Base-by-base conservation (phyloP, 2,797 vertebrate genomes). In the Octomys mimax region DNA sequence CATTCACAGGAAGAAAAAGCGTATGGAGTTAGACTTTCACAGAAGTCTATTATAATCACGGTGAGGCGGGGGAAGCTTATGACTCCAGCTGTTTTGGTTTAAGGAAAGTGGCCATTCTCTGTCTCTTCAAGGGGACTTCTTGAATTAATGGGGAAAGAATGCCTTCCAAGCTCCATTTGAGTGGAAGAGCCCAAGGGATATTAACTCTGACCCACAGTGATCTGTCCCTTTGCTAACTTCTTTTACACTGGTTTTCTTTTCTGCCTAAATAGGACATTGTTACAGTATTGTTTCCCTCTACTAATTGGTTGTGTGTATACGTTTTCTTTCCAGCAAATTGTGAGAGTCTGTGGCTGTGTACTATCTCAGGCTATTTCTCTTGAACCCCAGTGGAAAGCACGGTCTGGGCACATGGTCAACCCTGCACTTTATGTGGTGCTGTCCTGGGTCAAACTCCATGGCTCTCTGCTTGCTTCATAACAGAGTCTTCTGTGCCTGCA, bases 181-280 rank as follows among this genome's bases (percentile, higher is more conserved):
- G 46, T 90, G 52, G 94, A 90, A 93, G 70, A 92, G 39, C 39
- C 91, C 75, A 54, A 33, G 94, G 92, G 97, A 95, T 93, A 86
- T 97, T 96, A 97, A 96, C 94, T 93, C 36, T 88, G 93, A 81
- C 54, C 83, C 36, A 64, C n/a, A 75, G 64, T 95, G 89, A 96
- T 88, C 59, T 70, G 10, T 91, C 94, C 87, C 49, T 95, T 94
- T 92, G 93, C 81, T 92, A 90, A 95, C 94, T 95, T 87, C 57
- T 95, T 97, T 96, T 80, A 88, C 96, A 96, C 89, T 84, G 92
- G 80, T 68, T 94, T 87, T 97, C 93, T 92, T 89, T 94, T 94
- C 94, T 96, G 85, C 57, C 92, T 87, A 94, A 90, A 92, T 93
- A 93, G 82, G 73, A 71, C 57, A 18, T 95, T 87, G 93, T 95